Conservation (phyloP, 2,888 invertebrate genomes). For the Eremobia ochroleuca region DNA sequence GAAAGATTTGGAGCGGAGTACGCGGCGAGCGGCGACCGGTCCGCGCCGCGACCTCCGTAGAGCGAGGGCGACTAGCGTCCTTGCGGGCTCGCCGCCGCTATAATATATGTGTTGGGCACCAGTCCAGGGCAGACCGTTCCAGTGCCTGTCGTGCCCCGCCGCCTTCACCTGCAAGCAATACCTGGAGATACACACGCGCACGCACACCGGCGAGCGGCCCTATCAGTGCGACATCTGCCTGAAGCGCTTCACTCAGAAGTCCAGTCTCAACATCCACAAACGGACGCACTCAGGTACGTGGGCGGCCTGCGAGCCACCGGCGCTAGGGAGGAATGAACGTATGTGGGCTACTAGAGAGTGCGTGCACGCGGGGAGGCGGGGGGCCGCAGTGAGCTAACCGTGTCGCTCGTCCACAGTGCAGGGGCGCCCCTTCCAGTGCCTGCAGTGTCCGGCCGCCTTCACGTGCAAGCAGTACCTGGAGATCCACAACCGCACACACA, state of each 20-base stretch:
- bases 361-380: constrained; percentile 69
- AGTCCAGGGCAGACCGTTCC: constrained; percentile 91
- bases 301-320: constrained; percentile 66
- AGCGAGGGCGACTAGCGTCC: constrained; percentile 88
- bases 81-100: constrained; percentile 87
- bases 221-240: constrained; percentile 94
- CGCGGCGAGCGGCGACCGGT: constrained; percentile 89
- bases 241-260: constrained; percentile 96
- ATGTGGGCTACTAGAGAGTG: constrained; percentile 78
- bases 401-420: constrained; percentile 86
- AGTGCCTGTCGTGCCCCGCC: constrained; percentile 91
- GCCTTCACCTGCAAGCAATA: constrained; percentile 92
- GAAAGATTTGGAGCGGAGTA: constrained; percentile 85
- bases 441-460: constrained; percentile 91
- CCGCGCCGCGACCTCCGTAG: constrained; percentile 88
- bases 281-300: constrained; percentile 93
- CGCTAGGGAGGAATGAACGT: constrained; percentile 75
- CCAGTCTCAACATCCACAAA: constrained; percentile 95
- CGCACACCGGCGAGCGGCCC: constrained; percentile 91
- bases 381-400: constrained; percentile 65
- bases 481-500: constrained; percentile 91
- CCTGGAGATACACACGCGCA: constrained; percentile 92
- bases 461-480: constrained; percentile 91
- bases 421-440: constrained; percentile 91
- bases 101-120: constrained; percentile 90